Evolutionary conservation across 2,797 vertebrate genomes (phyloP).

Genomic region (Halcyon smyrnensis): DNA sequence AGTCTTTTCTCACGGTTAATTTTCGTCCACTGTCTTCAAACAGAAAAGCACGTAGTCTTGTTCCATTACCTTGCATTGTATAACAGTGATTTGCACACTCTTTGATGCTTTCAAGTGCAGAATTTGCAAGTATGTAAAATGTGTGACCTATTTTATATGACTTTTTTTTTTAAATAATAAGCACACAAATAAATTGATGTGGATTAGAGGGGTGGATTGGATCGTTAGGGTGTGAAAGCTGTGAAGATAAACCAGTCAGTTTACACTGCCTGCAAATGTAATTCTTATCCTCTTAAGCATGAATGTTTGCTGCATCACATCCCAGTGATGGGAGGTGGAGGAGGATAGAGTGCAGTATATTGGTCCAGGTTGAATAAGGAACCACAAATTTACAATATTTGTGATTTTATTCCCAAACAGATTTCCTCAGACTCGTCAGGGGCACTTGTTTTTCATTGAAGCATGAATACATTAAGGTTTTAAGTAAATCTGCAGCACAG

Average conservation of each 20-base stretch:
- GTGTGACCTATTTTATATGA: conserved; percentile 45
- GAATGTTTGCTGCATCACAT: conserved; percentile 25
- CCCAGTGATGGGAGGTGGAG: not conserved
- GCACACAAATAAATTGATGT: conserved; percentile 10
- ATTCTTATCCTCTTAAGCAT: not conserved
- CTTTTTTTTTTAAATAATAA: conserved; percentile 9
- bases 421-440: conserved; percentile 15
- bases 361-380: not conserved
- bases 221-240: conserved; percentile 40
- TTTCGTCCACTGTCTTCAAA: conserved; percentile 7
- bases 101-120: not conserved
- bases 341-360: not conserved
- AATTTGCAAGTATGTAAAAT: conserved; percentile 60
- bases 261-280: not conserved
- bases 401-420: conserved; percentile 23
- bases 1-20: not conserved
- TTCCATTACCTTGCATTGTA: conserved; percentile 22
- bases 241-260: conserved; percentile 63
- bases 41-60: not conserved
- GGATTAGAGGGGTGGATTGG: conserved; percentile 54
- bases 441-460: conserved; percentile 24
- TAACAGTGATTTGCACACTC: conserved; percentile 1
- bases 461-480: conserved; percentile 34
- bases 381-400: not conserved
- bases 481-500: conserved; percentile 42